phyloP scores from a whole-genome alignment of 1,140 invertebrate genomes.

The Ladona fulva region DNA sequence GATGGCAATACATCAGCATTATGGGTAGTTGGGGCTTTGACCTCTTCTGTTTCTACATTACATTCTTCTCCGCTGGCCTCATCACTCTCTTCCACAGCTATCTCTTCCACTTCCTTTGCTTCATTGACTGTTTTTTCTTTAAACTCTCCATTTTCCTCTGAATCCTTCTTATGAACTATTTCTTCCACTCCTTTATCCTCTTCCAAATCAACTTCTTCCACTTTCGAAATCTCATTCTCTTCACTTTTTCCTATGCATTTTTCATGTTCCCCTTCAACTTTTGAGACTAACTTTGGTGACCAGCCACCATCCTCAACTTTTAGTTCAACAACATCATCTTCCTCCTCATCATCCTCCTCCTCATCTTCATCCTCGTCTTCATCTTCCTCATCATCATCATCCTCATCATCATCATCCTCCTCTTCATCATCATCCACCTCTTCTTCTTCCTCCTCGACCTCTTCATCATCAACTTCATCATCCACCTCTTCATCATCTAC shows the following conservation, averaged over 20 bases:
- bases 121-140: no score
- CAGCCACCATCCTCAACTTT: no score
- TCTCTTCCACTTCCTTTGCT: no score
- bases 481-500: not conserved
- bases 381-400: not conserved
- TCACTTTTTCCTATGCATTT: no score
- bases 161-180: not conserved
- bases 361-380: not conserved
- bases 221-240: no score
- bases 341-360: not conserved
- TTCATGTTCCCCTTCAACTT: no score
- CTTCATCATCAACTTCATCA: not conserved
- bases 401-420: not conserved
- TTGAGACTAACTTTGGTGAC: no score
- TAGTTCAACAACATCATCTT: not conserved
- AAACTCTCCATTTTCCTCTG: not conserved
- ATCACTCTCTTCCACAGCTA: no score
- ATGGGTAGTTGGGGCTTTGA: no score
- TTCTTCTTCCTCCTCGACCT: not conserved
- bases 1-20: no score
- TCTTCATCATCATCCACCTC: not conserved
- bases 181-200: not conserved
- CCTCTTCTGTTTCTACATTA: no score
- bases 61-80: no score
- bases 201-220: not conserved